Percentiles rank a stretch among this genome's conserved stretches.
phyloP scores from a whole-genome alignment of 2,113 vertebrate species.

The mouse (Mus musculus) region DNA sequence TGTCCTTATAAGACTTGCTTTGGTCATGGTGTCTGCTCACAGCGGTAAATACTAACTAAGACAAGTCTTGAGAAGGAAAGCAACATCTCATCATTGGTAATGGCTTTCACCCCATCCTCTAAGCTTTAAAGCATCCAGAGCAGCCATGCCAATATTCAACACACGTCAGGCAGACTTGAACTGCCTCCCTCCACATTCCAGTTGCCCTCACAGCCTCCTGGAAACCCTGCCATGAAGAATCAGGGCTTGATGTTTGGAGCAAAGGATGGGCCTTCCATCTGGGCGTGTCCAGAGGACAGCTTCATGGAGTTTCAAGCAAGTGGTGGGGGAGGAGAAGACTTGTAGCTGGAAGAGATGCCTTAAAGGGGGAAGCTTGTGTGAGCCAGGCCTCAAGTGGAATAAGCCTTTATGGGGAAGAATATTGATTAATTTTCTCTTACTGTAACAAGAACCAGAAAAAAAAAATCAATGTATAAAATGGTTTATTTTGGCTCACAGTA shows the following conservation, averaged over 20 bases:
- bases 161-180: neutral
- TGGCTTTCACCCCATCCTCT: neutral
- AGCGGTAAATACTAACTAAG: no score
- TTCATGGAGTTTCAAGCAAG: neutral
- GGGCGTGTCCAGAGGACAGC: neutral
- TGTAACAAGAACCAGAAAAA: no score
- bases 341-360: neutral
- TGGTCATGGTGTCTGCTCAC: no score
- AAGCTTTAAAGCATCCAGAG: neutral
- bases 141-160: neutral
- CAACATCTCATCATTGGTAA: neutral
- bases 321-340: neutral
- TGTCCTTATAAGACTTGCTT: no score
- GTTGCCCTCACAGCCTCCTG: neutral
- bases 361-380: neutral
- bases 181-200: neutral
- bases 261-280: neutral
- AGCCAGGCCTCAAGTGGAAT: neutral
- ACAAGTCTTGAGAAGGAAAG: neutral
- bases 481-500: no score
- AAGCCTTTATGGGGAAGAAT: neutral
- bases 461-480: no score
- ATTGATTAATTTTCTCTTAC: neutral
- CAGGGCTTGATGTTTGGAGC: neutral
- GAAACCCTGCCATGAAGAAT: neutral